phyloP scores from a whole-genome alignment of 30 jellyfish, hydroid and myxozoan genomes.

The Aurelia aurita complex sp. Pacific region DNA sequence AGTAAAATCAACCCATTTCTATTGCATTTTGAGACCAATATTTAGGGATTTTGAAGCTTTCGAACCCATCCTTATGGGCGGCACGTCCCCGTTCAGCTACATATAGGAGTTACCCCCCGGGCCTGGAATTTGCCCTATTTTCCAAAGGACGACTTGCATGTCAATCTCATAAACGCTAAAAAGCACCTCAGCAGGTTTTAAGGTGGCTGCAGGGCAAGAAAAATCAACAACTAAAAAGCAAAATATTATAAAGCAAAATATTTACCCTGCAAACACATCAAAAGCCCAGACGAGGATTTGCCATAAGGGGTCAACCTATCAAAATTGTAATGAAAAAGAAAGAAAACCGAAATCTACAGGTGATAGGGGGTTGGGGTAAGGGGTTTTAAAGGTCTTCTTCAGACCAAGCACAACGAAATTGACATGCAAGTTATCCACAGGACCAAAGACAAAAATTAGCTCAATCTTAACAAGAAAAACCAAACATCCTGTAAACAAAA shows the following conservation, averaged over 20 bases:
- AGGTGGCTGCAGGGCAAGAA: background rate
- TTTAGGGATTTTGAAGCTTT: too few relatives aligned
- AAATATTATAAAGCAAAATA: background rate
- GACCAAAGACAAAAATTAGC: background rate
- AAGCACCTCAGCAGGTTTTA: background rate
- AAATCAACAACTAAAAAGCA: background rate
- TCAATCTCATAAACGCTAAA: background rate
- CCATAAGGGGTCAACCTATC: too few relatives aligned
- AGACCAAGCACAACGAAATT: background rate
- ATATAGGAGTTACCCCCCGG: too few relatives aligned
- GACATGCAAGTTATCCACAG: slow-evolving; percentile 20
- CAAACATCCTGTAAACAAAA: too few relatives aligned
- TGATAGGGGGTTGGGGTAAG: background rate
- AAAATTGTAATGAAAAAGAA: background rate
- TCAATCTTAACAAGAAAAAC: background rate
- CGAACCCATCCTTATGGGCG: too few relatives aligned
- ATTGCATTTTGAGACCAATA: too few relatives aligned
- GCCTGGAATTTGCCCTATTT: background rate
- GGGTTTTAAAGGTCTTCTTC: background rate
- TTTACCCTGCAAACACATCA: slow-evolving; percentile 6
- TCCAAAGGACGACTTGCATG: slow-evolving; percentile 18
- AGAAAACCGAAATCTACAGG: background rate
- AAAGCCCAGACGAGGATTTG: slow-evolving; percentile 1
- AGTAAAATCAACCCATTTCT: too few relatives aligned
- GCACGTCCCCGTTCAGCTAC: too few relatives aligned